Percentiles rank a stretch among this genome's conserved stretches.
These are phyloP conservation scores for Marronus borbonicus DNA, from an alignment of 2,888 invertebrate genomes.

Conservation along the genomic window DNA sequence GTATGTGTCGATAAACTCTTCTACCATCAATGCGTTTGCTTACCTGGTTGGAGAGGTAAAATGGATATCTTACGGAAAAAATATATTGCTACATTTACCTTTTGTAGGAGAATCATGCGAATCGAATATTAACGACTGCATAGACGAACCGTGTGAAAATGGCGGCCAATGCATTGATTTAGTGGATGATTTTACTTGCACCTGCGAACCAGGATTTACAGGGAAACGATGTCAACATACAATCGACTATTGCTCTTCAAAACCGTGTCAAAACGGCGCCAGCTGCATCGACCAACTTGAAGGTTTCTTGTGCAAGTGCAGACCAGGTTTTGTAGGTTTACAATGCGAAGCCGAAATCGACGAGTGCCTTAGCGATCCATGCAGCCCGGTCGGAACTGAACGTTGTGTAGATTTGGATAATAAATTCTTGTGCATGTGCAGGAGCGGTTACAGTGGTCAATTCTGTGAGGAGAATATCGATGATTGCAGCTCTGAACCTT, in stretches of 20 bases:
- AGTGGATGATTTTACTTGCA: conserved; percentile 87
- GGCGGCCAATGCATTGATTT: conserved; percentile 93
- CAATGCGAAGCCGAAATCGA: conserved; percentile 95
- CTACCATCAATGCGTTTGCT: conserved; percentile 89
- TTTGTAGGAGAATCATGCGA: conserved; percentile 81
- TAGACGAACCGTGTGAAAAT: conserved; percentile 90
- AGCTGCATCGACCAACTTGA: conserved; percentile 90
- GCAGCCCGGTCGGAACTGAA: conserved; percentile 91
- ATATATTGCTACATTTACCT: neutral
- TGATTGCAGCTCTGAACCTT: conserved; percentile 89
- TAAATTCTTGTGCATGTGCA: conserved; percentile 89
- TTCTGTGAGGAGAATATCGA: conserved; percentile 90
- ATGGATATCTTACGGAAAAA: neutral
- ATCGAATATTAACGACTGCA: conserved; percentile 93
- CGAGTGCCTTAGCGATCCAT: conserved; percentile 93
- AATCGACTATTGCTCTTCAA: conserved; percentile 91
- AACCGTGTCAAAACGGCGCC: conserved; percentile 94
- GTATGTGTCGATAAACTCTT: conserved; percentile 93
- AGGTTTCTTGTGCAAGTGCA: conserved; percentile 93
- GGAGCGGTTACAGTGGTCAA: conserved; percentile 89
- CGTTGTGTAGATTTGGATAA: conserved; percentile 92
- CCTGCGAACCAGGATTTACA: conserved; percentile 94
- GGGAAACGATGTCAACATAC: conserved; percentile 95
- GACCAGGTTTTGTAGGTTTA: conserved; percentile 93
- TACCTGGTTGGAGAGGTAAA: conserved; percentile 90